These are phyloP conservation scores for Octonoba sinensis DNA, from an alignment of 2,888 invertebrate species.

Conservation along the genomic window DNA sequence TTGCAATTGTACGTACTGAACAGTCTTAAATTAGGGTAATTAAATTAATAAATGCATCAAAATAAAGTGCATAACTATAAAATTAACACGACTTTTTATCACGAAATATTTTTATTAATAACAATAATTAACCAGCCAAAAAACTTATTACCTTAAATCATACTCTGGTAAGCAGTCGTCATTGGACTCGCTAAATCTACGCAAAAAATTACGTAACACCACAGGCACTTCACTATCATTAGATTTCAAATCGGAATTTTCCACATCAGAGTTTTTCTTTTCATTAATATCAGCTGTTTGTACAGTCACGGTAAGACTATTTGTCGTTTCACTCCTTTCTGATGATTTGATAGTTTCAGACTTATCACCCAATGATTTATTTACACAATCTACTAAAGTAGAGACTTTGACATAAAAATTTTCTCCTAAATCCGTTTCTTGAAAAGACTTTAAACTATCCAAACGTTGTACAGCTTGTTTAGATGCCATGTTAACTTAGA, in stretches of 20 bases:
- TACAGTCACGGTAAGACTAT: too few species aligned
- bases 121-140: not conserved
- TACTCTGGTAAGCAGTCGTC: not conserved
- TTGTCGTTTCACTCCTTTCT: not conserved
- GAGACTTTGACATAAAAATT: conserved; percentile 48
- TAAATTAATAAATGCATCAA: too few species aligned
- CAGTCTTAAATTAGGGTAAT: too few species aligned
- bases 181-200: conserved; percentile 38
- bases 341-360: not conserved
- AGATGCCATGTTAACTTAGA: not conserved
- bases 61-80: too few species aligned
- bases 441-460: conserved; percentile 41
- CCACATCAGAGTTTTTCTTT: not conserved
- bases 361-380: not conserved
- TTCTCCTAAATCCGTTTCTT: conserved; percentile 43
- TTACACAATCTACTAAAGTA: conserved; percentile 34
- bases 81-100: too few species aligned
- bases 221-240: conserved; percentile 25
- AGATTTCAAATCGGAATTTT: not conserved
- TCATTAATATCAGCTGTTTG: too few species aligned
- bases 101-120: too few species aligned
- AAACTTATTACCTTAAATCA: conserved; percentile 29
- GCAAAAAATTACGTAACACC: conserved; percentile 33
- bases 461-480: conserved; percentile 45
- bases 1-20: too few species aligned